Evolutionary conservation across 2,113 vertebrate genomes (phyloP).

Genomic region (Micronycteris hirsuta): DNA sequence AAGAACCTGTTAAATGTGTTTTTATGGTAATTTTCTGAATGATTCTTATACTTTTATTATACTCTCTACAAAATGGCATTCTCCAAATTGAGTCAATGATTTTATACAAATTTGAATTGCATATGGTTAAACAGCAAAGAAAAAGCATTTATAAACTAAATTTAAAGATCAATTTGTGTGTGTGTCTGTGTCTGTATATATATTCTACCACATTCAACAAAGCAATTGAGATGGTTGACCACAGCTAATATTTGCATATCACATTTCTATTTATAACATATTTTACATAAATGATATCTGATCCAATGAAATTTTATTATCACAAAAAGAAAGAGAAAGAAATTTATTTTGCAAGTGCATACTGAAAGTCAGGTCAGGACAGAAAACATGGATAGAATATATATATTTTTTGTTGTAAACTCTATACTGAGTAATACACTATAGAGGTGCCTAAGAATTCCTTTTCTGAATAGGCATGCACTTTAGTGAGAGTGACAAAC

Average conservation of each 20-base stretch:
- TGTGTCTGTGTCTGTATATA: background rate
- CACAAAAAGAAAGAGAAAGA: background rate
- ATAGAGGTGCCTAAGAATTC: background rate
- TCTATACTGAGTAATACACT: background rate
- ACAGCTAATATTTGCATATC: background rate
- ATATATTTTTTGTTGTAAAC: background rate
- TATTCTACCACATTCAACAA: background rate
- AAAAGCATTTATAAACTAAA: background rate
- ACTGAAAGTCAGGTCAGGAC: background rate
- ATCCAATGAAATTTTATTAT: background rate
- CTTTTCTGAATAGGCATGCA: background rate
- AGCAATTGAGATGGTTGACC: background rate
- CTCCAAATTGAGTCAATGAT: background rate
- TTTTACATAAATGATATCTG: background rate
- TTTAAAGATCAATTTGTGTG: background rate
- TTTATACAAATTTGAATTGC: background rate
- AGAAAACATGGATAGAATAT: background rate
- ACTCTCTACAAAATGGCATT: background rate
- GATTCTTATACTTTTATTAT: background rate
- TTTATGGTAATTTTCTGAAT: background rate
- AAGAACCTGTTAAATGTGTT: background rate
- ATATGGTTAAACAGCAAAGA: background rate
- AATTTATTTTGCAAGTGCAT: background rate
- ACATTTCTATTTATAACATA: background rate
- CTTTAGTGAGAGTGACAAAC: background rate